Evolutionary conservation across 2,797 vertebrate species (phyloP).

Genomic region (Amblyopsis hoosieri): DNA sequence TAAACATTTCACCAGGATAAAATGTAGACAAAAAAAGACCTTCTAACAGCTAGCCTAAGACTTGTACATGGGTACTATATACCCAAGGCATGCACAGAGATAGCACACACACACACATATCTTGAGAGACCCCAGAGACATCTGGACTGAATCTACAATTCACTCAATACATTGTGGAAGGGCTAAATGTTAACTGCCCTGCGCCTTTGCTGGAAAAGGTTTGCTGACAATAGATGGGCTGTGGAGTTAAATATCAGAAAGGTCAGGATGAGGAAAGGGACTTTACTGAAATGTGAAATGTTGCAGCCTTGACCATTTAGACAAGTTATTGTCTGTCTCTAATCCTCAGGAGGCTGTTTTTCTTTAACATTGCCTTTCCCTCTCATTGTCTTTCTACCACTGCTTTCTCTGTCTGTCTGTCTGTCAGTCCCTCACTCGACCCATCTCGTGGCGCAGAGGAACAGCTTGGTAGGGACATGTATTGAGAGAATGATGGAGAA

Average conservation of each 20-base stretch:
- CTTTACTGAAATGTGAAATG: constrained; percentile 77
- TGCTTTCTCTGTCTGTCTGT: constrained; percentile 19
- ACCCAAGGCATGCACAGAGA: constrained; percentile 20
- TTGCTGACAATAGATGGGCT: constrained; percentile 76
- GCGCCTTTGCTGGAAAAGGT: constrained; percentile 69
- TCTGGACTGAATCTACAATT: constrained; percentile 70
- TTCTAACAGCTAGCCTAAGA: constrained; percentile 10
- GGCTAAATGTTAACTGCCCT: constrained; percentile 77
- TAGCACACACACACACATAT: constrained; percentile 24
- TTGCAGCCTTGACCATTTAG: constrained; percentile 74
- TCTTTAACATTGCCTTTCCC: constrained; percentile 42
- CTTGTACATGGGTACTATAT: constrained; percentile 28
- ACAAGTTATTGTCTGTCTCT: constrained; percentile 71
- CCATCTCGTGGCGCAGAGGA: constrained; percentile 60
- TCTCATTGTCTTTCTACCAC: constrained; percentile 6
- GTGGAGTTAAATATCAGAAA: constrained; percentile 79
- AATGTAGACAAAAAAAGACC: constrained; percentile 33
- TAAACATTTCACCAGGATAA: constrained; percentile 35
- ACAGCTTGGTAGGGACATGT: constrained; percentile 74
- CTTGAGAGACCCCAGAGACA: constrained; percentile 52
- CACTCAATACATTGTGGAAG: constrained; percentile 69
- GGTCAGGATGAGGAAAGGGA: constrained; percentile 77
- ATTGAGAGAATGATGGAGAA: constrained; percentile 76
- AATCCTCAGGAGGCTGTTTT: constrained; percentile 73
- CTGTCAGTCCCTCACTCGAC: constrained; percentile 49